Percentiles rank a stretch among this genome's conserved stretches.
Evolutionary conservation across 2,113 vertebrate species (phyloP).

Genomic region (Aptenodytes forsteri): DNA sequence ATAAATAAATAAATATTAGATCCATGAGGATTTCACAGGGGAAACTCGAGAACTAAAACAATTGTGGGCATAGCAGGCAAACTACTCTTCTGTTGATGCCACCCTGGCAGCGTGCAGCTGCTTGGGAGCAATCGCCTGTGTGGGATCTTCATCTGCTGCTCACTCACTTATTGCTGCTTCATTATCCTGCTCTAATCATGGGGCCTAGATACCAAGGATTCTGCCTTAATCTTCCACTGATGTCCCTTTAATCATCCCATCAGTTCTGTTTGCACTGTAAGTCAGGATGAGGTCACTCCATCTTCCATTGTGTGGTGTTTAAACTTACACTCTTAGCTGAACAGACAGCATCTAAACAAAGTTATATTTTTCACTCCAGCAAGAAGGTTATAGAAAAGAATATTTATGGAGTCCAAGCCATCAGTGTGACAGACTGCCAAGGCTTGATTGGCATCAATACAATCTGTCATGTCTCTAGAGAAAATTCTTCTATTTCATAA

Average conservation of each 20-base stretch:
- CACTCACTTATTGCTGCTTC: slow-evolving; percentile 21
- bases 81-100: background rate
- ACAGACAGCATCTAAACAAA: background rate
- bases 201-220: slow-evolving; percentile 32
- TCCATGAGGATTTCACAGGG: background rate
- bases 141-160: background rate
- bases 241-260: slow-evolving; percentile 45
- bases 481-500: background rate
- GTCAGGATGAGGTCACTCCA: background rate
- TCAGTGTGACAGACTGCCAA: background rate
- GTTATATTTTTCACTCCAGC: background rate
- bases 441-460: background rate
- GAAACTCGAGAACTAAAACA: background rate
- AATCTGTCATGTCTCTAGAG: background rate
- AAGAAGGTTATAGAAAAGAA: background rate
- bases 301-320: background rate
- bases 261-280: background rate
- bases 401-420: background rate
- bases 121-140: background rate
- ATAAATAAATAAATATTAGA: background rate
- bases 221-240: slow-evolving; percentile 40
- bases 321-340: background rate
- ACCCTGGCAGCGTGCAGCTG: background rate
- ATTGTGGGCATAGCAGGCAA: background rate
- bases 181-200: slow-evolving; percentile 20